phyloP scores from a whole-genome alignment of 2,888 invertebrate species.

The Leptinotarsa peninsularis region DNA sequence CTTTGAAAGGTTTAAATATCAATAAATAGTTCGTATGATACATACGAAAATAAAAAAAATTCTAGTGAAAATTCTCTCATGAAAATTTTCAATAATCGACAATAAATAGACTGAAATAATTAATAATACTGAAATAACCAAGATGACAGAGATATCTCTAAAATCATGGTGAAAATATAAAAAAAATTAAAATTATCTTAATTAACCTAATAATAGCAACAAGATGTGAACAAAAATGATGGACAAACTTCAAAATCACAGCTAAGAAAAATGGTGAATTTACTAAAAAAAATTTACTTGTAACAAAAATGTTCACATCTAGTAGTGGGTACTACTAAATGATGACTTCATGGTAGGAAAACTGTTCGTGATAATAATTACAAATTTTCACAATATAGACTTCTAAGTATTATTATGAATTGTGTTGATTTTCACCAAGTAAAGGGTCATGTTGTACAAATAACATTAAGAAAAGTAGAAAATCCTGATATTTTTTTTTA shows the following conservation, averaged over 20 bases:
- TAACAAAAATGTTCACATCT: too few species aligned
- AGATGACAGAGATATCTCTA: constrained; percentile 12
- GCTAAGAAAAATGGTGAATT: background rate
- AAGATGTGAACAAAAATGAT: background rate
- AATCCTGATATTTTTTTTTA: too few species aligned
- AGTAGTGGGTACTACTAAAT: too few species aligned
- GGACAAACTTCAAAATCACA: background rate
- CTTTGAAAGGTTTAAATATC: background rate
- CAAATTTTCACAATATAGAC: too few species aligned
- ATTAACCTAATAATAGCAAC: background rate
- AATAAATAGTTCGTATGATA: constrained; percentile 1
- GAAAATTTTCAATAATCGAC: background rate
- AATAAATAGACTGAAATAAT: constrained; percentile 3
- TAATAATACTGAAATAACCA: constrained; percentile 27
- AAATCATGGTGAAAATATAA: constrained; percentile 7
- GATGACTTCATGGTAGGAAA: too few species aligned
- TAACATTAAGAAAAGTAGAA: too few species aligned
- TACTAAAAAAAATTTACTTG: too few species aligned
- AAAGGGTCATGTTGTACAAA: too few species aligned
- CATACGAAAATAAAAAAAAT: background rate
- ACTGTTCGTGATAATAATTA: too few species aligned
- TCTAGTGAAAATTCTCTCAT: background rate
- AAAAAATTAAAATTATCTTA: constrained; percentile 6
- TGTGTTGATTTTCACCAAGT: too few species aligned
- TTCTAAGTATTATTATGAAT: too few species aligned